These are phyloP conservation scores for Agrochola lychnidis DNA, from an alignment of 2,888 invertebrate genomes.

Conservation along the genomic window DNA sequence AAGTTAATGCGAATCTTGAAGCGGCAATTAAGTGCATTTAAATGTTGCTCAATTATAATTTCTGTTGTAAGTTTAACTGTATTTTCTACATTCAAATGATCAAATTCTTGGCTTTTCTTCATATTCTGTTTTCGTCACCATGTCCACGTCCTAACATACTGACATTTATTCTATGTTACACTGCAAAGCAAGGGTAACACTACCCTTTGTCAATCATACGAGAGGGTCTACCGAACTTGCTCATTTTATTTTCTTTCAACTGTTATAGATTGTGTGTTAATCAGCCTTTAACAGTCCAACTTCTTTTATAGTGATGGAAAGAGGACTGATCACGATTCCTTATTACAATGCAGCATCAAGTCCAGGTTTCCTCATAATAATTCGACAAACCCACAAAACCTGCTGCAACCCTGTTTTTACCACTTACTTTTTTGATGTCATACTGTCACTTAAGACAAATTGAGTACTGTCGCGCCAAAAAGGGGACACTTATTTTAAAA, in stretches of 20 bases:
- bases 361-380: not conserved
- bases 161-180: not conserved
- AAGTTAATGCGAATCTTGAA: slow-evolving; percentile 32
- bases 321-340: not conserved
- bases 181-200: not conserved
- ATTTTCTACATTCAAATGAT: not conserved
- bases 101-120: not conserved
- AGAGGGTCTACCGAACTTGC: not conserved
- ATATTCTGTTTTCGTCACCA: not conserved
- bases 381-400: not conserved
- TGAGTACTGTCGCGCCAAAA: not conserved
- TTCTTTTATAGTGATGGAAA: not conserved
- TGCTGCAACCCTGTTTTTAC: not conserved
- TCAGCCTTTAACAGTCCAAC: not conserved
- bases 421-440: not conserved
- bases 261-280: too few species aligned
- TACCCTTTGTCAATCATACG: not conserved
- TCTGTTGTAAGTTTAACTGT: slow-evolving; percentile 11
- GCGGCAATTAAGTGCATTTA: slow-evolving; percentile 41
- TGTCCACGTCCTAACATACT: not conserved
- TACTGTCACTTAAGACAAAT: not conserved
- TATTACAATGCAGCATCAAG: not conserved
- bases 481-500: not conserved
- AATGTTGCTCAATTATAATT: slow-evolving; percentile 30
- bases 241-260: not conserved